Percentiles rank a stretch among this genome's conserved stretches.
phyloP scores from a whole-genome alignment of 2,797 vertebrate species.

The Sibirionetta formosa region DNA sequence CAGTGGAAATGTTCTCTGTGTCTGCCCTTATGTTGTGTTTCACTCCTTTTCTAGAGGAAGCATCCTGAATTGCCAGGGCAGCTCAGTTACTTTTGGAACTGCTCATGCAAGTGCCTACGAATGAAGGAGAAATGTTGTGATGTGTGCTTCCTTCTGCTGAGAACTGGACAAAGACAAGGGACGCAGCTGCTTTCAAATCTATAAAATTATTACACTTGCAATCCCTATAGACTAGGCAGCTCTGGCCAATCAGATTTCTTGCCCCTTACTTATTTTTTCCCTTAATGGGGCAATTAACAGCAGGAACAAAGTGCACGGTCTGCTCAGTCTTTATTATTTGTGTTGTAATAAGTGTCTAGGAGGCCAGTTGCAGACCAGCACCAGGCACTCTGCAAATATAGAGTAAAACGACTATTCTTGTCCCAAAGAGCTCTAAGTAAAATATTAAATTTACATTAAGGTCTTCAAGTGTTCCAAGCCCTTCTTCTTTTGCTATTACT shows the following conservation, averaged over 20 bases:
- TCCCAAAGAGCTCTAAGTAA: constrained; percentile 11
- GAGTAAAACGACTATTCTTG: not conserved
- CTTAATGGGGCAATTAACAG: constrained; percentile 76
- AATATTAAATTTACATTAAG: constrained; percentile 5
- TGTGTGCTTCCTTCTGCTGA: constrained; percentile 5
- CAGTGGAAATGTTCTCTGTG: not conserved
- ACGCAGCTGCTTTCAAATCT: constrained; percentile 55
- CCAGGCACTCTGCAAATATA: not conserved
- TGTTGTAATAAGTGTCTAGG: constrained; percentile 51
- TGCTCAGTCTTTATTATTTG: constrained; percentile 70
- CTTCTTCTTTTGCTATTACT: constrained; percentile 14
- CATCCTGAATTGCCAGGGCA: not conserved
- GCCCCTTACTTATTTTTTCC: constrained; percentile 67
- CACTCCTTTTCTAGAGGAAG: not conserved
- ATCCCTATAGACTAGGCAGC: constrained; percentile 49
- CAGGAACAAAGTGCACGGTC: constrained; percentile 70
- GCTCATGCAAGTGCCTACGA: not conserved
- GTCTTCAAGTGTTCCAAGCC: constrained; percentile 7
- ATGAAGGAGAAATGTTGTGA: not conserved
- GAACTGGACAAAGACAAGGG: constrained; percentile 62
- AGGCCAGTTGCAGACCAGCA: constrained; percentile 38
- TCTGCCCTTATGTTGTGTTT: not conserved
- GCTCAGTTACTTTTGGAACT: constrained; percentile 5
- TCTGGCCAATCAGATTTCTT: constrained; percentile 63
- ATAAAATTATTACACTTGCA: constrained; percentile 62